Conservation (phyloP, 2,888 invertebrate genomes). For the Psylliodes chrysocephalus region DNA sequence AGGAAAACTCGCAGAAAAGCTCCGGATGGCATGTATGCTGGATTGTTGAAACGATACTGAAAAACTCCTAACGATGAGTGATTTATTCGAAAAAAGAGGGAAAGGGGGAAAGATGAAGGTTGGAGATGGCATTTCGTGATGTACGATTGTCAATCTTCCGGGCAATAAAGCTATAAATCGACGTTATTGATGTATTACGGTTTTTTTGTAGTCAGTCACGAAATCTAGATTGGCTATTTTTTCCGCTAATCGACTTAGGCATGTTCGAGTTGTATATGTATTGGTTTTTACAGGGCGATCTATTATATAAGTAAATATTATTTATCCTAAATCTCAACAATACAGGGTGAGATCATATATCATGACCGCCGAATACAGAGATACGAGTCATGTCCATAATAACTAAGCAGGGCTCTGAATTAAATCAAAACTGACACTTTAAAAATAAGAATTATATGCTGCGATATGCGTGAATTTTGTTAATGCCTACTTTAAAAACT, state of each 20-base stretch:
- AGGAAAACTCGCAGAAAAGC: slow-evolving; percentile 64
- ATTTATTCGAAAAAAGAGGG: slow-evolving; percentile 15
- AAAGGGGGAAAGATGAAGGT: too few relatives aligned
- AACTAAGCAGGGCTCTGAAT: too few relatives aligned
- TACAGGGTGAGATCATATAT: too few relatives aligned
- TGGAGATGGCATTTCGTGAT: slow-evolving; percentile 23
- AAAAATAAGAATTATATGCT: too few relatives aligned
- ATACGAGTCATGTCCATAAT: too few relatives aligned
- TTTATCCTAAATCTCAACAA: too few relatives aligned
- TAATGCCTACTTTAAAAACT: too few relatives aligned
- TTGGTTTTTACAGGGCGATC: background rate
- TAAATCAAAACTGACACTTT: too few relatives aligned
- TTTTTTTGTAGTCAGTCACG: slow-evolving; percentile 23
- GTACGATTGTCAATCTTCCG: slow-evolving; percentile 16
- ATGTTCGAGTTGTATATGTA: background rate
- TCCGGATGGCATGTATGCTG: slow-evolving; percentile 62
- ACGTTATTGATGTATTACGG: slow-evolving; percentile 16
- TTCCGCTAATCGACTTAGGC: background rate
- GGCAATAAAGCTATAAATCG: slow-evolving; percentile 25
- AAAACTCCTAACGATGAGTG: slow-evolving; percentile 37
- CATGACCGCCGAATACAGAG: too few relatives aligned
- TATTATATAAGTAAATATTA: background rate
- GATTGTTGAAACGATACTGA: slow-evolving; percentile 64
- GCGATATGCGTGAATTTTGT: too few relatives aligned
- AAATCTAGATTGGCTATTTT: slow-evolving; percentile 3